Conservation (phyloP, 2,888 invertebrate genomes). For the Ephialtes manifestator region DNA sequence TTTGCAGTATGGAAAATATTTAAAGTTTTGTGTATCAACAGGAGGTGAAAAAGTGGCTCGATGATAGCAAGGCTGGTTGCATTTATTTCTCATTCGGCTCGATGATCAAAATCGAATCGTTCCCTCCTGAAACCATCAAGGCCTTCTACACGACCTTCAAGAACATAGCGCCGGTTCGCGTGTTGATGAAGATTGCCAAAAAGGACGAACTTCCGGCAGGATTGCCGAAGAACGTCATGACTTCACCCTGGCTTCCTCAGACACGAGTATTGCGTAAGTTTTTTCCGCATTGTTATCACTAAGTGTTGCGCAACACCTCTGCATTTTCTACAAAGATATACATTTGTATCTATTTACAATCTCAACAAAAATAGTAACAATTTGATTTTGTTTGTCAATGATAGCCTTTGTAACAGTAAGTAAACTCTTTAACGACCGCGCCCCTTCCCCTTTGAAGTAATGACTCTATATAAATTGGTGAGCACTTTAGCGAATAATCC, state of each 20-base stretch:
- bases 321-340: background rate
- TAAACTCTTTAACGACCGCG: too few relatives aligned
- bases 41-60: slow-evolving; percentile 82
- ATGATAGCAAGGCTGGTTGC: slow-evolving; percentile 80
- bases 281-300: slow-evolving; percentile 5
- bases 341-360: background rate
- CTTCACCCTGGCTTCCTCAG: slow-evolving; percentile 80
- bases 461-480: too few relatives aligned
- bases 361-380: background rate
- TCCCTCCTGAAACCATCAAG: slow-evolving; percentile 73
- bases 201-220: slow-evolving; percentile 78
- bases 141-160: slow-evolving; percentile 78
- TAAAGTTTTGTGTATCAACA: slow-evolving; percentile 55
- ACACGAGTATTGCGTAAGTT: slow-evolving; percentile 78
- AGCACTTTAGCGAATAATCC: too few relatives aligned
- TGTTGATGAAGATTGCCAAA: slow-evolving; percentile 81
- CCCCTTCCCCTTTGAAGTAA: too few relatives aligned
- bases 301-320: background rate
- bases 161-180: slow-evolving; percentile 80
- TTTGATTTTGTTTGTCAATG: too few relatives aligned
- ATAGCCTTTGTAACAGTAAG: too few relatives aligned
- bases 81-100: slow-evolving; percentile 83
- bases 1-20: background rate
- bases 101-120: slow-evolving; percentile 82
- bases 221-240: slow-evolving; percentile 82